Evolutionary conservation across 2,888 invertebrate species (phyloP).

Genomic region (Agrotis clavis): DNA sequence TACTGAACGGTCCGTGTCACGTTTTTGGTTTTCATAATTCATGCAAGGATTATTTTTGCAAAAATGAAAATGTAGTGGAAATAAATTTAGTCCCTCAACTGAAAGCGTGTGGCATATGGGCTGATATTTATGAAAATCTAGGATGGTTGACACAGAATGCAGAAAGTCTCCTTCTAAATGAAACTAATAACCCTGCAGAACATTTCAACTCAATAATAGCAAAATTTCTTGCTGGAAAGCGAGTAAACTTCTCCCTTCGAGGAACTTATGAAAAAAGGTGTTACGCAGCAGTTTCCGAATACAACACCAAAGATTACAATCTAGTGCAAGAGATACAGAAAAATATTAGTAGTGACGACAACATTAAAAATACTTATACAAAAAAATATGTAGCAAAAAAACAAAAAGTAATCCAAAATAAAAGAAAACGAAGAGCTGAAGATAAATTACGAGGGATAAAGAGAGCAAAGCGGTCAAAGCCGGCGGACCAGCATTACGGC

Average conservation of each 20-base stretch:
- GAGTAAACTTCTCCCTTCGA: constrained; percentile 14
- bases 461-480: not conserved
- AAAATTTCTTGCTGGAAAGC: constrained; percentile 7
- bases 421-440: constrained; percentile 5
- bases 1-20: too few relatives aligned
- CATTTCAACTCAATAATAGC: constrained; percentile 5
- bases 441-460: not conserved
- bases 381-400: not conserved
- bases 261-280: constrained; percentile 2
- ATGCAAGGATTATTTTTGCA: constrained; percentile 4
- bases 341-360: not conserved
- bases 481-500: constrained; percentile 11
- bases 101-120: constrained; percentile 3
- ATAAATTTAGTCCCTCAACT: constrained; percentile 1
- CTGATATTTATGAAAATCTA: not conserved
- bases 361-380: constrained; percentile 7
- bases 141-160: constrained; percentile 9
- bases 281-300: constrained; percentile 8
- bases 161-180: constrained; percentile 8
- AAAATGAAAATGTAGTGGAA: constrained; percentile 3
- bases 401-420: not conserved
- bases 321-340: constrained; percentile 1
- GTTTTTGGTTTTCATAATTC: constrained; percentile 7
- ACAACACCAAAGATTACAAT: constrained; percentile 9
- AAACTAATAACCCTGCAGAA: constrained; percentile 12